Evolutionary conservation across 2,888 invertebrate genomes (phyloP).

Genomic region (Ochropleura leucogaster): DNA sequence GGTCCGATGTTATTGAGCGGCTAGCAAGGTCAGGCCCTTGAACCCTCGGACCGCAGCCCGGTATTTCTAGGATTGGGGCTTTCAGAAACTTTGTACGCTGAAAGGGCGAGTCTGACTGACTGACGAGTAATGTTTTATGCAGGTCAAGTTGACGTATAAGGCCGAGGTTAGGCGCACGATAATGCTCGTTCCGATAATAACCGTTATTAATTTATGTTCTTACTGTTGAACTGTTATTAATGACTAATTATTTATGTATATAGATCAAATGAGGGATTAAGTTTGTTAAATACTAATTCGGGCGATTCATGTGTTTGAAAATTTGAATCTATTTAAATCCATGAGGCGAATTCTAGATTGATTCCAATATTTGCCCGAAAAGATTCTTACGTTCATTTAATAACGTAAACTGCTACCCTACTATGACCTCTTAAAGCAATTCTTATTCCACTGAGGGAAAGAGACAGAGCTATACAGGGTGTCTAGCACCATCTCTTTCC

Average conservation of each 20-base stretch:
- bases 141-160: constrained; percentile 63
- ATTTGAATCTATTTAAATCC: not conserved
- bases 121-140: constrained; percentile 73
- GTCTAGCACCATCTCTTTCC: no score
- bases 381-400: not conserved
- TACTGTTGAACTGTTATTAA: constrained; percentile 13
- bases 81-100: constrained; percentile 64
- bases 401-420: no score
- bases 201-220: constrained; percentile 3
- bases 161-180: constrained; percentile 25
- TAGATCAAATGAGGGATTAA: not conserved
- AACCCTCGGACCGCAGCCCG: constrained; percentile 85
- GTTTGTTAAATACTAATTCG: not conserved
- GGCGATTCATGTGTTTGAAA: not conserved
- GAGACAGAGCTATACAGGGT: no score
- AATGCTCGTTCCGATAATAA: constrained; percentile 33
- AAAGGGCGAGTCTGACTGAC: constrained; percentile 75
- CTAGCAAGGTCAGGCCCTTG: constrained; percentile 97
- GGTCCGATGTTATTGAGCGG: constrained; percentile 95
- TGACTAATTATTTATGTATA: not conserved
- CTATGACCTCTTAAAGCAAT: no score
- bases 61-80: constrained; percentile 73
- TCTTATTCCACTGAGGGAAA: no score
- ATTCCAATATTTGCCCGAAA: not conserved
- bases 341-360: not conserved